Evolutionary conservation across 2,888 invertebrate species (phyloP).

Genomic region (Drosophila demipolita): DNA sequence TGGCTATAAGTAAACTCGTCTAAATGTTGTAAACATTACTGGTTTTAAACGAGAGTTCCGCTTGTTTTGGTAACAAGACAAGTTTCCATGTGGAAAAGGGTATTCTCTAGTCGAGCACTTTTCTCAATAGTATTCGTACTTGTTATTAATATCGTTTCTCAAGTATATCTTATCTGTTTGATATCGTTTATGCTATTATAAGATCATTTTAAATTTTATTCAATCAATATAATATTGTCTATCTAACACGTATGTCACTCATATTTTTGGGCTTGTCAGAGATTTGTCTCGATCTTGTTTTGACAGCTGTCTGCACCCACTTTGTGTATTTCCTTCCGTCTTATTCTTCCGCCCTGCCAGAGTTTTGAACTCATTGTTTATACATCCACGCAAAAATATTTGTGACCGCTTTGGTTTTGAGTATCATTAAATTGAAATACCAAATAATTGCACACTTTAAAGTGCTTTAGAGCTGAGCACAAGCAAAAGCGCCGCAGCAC

Average conservation of each 20-base stretch:
- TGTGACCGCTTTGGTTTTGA: conserved; percentile 16
- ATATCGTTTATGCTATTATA: too few species aligned
- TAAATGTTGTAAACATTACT: neutral
- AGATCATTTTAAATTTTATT: neutral
- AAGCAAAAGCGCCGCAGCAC: conserved; percentile 30
- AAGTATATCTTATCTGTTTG: too few species aligned
- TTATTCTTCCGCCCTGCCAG: conserved; percentile 26
- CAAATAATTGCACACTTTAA: conserved; percentile 73
- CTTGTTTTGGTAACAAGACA: neutral
- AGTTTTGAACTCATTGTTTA: conserved; percentile 18
- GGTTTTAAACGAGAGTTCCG: too few species aligned
- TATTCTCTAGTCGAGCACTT: too few species aligned
- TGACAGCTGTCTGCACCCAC: conserved; percentile 27
- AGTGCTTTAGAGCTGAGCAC: conserved; percentile 52
- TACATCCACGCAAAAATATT: conserved; percentile 24
- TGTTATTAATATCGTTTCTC: too few species aligned
- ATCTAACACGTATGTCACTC: neutral
- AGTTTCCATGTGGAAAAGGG: neutral
- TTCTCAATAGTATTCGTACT: too few species aligned
- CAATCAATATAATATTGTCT: neutral
- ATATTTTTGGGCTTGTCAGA: neutral
- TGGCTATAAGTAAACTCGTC: neutral
- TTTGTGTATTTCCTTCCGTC: conserved; percentile 25
- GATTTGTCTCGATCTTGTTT: conserved; percentile 3
- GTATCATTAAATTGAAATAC: conserved; percentile 39